Evolutionary conservation across 2,113 vertebrate species (phyloP), one percentile per base, ranked within the genome.

Genomic region (Reinhardtius hippoglossoides): DNA sequence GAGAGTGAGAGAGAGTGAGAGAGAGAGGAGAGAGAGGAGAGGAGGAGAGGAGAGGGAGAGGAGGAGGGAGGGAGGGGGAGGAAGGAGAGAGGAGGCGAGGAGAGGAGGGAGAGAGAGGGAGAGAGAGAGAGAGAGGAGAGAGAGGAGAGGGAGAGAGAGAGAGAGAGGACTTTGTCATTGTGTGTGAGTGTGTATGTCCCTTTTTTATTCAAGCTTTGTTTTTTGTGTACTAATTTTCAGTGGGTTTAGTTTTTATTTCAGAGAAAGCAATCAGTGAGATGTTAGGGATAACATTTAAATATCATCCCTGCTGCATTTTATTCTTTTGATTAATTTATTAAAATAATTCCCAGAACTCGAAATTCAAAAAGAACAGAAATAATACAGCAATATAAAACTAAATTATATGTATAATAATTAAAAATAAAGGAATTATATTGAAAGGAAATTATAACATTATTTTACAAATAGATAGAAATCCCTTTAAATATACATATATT

Each of bases 161-260:
- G 69, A 52, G 50, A 5, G 31, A 31, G 8, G 59, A 61, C 50
- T 50, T 61, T 67, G 71, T 71, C 27, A 18, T 42, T 48, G 59
- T 42, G 74, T 61, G 37, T 71, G 23, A 9, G 67, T 64, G 52
- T 59, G 74, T 61, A 37, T 71, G 74, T 61, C 67, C 23, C 10
- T 31, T 44, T 48, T 42, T 46, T 73, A 68, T 64, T 63, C 48
- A 50, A 31, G 37, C 55, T 83, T 13, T 35, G 46, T 79, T 48
- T 48, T 1, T 48, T 73, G n/a, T 31, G 59, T 58, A 15, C 37
- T 56, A 64, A 60, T 59, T 44, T 9, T 56, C 14, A 65, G 35
- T 37, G 20, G 8, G 46, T 20, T 10, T 14, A 26, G 2, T 15
- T 69, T 70, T 31, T 52, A 14, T 54, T 68, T 16, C 16, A 59